Base-by-base conservation (phyloP, 1,140 invertebrate species). In the Branchinecta lynchi region DNA sequence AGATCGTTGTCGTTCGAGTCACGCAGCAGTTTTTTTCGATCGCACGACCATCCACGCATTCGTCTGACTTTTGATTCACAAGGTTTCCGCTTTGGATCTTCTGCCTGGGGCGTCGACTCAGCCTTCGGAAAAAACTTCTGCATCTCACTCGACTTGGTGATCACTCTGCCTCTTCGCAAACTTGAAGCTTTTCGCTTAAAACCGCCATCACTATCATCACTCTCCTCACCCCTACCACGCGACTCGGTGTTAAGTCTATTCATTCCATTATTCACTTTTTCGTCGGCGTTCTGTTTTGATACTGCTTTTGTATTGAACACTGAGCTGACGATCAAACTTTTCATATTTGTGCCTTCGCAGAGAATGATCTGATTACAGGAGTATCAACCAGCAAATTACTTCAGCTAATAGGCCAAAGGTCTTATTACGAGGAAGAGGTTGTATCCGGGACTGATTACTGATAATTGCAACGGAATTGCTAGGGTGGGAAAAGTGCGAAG, bases 391-490 rank as follows among this genome's bases (percentile, higher is more conserved):
- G 12, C 51, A 20, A 60, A 20, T 32, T 32, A 32, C 32, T 32
- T 32, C 32, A 32, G 5, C 32, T 32, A 32, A 20, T 6, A 60
- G 51, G 17, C 17, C 51, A 60, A 60, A 60, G 51, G 51, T 60
- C 17, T 15, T 20, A 60, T 60, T 60, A 60, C 17, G 51, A 60
- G 51, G 51, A 15, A 12, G 51, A 60, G 51, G 51, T 15, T 60
- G 51, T 60, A 60, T 60, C 51, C 51, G 51, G 51, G 51, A 60
- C 51, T 60, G 12, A 60, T 60, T 60, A 60, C 12, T 60, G 12
- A 20, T 60, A 60, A 60, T 60, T 60, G 12, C 17, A 32, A 32
- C 5, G 32, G 32, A 32, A 32, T 32, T 32, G 32, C 32, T 32
- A 1, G 32, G 32, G 32, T 32, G 32, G 32, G 32, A 32, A 32